Conservation (phyloP, 2,113 vertebrate genomes). For the Aviceda subcristata region DNA sequence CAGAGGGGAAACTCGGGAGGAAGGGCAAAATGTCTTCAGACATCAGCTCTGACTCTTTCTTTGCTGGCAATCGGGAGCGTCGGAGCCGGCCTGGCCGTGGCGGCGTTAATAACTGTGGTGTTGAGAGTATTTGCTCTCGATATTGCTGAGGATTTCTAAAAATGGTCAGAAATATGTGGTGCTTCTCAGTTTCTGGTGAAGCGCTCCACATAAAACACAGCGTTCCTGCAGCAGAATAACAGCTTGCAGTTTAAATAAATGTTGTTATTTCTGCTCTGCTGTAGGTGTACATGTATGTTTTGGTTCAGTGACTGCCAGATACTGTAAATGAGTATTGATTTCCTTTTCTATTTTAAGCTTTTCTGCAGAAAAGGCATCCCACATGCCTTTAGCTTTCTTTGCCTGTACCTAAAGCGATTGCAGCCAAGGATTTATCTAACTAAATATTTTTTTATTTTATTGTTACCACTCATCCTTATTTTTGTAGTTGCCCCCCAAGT, state of each 20-base stretch:
- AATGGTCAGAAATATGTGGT: neutral
- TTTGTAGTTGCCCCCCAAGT: neutral
- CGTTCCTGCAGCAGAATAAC: constrained; percentile 54
- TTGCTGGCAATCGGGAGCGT: rapidly evolving
- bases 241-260: constrained; percentile 65
- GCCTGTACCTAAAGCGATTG: neutral
- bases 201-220: constrained; percentile 30
- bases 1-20: neutral
- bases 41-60: neutral
- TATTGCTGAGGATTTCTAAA: neutral
- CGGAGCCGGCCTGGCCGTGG: rapidly evolving
- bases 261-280: constrained; percentile 68
- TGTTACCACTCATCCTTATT: neutral
- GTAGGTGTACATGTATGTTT: constrained; percentile 52
- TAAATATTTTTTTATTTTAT: neutral
- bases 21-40: neutral
- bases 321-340: constrained; percentile 45
- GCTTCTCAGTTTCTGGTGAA: neutral
- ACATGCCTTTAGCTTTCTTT: neutral
- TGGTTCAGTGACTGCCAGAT: constrained; percentile 46
- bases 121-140: neutral
- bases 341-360: constrained; percentile 45
- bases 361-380: constrained; percentile 18
- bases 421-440: neutral
- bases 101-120: neutral